Conservation (phyloP, 2,113 vertebrate species). For the Amphiprion ocellaris region DNA sequence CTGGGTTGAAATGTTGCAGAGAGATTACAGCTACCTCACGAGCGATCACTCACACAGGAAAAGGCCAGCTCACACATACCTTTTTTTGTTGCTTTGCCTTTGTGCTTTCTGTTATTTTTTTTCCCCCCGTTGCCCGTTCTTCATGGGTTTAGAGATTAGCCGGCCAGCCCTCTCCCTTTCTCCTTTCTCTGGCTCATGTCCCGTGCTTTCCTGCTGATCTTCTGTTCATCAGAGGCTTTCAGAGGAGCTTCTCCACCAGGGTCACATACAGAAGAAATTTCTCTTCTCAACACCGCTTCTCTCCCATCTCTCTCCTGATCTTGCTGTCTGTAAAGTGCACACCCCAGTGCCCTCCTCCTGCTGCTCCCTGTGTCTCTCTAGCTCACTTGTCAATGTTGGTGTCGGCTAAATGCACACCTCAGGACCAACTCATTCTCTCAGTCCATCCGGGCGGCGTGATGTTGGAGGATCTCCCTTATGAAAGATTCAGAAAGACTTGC, state of each 20-base stretch:
- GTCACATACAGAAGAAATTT: conserved; percentile 64
- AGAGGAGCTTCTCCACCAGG: conserved; percentile 62
- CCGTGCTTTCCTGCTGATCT: conserved; percentile 51
- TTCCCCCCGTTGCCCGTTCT: conserved; percentile 39
- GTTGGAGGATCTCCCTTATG: conserved; percentile 77
- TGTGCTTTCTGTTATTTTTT: conserved; percentile 39
- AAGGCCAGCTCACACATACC: conserved; percentile 52
- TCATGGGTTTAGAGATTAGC: conserved; percentile 61
- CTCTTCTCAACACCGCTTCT: conserved; percentile 67
- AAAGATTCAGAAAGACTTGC: conserved; percentile 80
- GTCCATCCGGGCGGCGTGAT: conserved; percentile 62
- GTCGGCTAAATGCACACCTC: conserved; percentile 52
- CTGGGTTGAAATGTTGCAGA: conserved; percentile 19
- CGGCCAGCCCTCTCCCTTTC: conserved; percentile 46
- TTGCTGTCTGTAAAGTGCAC: conserved; percentile 25
- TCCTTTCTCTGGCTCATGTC: conserved; percentile 54
- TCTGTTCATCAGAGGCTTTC: conserved; percentile 58
- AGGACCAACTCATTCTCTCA: conserved; percentile 53
- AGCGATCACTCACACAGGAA: conserved; percentile 24
- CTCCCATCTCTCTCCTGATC: conserved; percentile 43
- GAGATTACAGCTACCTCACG: conserved; percentile 19
- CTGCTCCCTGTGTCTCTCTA: conserved; percentile 30
- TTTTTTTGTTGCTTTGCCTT: conserved; percentile 33
- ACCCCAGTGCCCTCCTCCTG: conserved; percentile 21
- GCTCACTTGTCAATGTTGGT: conserved; percentile 25